These are phyloP conservation scores for Tanypteryx hageni DNA, from an alignment of 2,888 invertebrate genomes.

Conservation along the genomic window DNA sequence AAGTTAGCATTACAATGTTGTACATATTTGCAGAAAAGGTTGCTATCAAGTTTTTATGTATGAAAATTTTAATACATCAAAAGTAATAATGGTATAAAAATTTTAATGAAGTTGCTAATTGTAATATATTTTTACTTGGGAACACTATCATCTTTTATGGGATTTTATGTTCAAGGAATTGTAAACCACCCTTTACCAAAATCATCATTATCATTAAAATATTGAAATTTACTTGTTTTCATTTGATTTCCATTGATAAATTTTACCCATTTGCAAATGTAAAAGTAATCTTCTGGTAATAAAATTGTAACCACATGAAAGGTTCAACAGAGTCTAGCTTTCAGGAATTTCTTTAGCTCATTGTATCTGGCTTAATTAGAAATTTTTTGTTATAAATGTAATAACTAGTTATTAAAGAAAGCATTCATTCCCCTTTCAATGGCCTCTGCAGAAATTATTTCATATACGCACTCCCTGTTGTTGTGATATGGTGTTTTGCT, in stretches of 20 bases:
- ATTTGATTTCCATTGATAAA: background rate
- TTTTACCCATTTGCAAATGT: too few relatives aligned
- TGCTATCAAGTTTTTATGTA: background rate
- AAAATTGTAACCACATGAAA: too few relatives aligned
- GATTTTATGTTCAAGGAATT: background rate
- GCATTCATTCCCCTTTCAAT: too few relatives aligned
- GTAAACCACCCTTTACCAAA: slow-evolving; percentile 42
- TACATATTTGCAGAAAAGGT: background rate
- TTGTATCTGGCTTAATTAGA: too few relatives aligned
- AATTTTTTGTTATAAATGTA: too few relatives aligned
- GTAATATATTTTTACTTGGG: background rate
- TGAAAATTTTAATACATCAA: background rate
- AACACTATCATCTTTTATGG: background rate
- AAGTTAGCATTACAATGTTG: background rate
- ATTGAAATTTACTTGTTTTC: background rate
- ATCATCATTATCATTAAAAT: slow-evolving; percentile 45
- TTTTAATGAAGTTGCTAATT: background rate
- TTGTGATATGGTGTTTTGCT: too few relatives aligned
- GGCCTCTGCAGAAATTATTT: too few relatives aligned
- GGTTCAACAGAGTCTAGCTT: too few relatives aligned
- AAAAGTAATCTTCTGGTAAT: too few relatives aligned
- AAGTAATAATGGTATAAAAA: background rate
- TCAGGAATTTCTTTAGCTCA: too few relatives aligned
- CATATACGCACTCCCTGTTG: too few relatives aligned
- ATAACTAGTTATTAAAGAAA: too few relatives aligned